These are phyloP conservation scores for Theristus sp. DNA, from an alignment of 2,888 invertebrate genomes.

Conservation along the genomic window DNA sequence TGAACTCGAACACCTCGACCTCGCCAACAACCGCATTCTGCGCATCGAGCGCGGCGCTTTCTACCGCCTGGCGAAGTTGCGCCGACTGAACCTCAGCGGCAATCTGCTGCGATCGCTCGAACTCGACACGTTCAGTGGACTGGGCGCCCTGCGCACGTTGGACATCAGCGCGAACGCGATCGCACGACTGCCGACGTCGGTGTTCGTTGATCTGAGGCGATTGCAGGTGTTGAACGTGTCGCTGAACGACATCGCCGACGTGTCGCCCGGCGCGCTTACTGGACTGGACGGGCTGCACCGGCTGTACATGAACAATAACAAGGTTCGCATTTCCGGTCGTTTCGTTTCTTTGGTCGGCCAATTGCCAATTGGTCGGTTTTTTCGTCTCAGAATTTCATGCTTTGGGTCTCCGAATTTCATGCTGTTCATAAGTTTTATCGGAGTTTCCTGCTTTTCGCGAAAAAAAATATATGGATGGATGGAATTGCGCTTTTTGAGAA, in stretches of 20 bases:
- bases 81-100: neutral
- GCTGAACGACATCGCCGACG: neutral
- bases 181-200: slow-evolving; percentile 6
- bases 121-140: slow-evolving; percentile 5
- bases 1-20: slow-evolving; percentile 8
- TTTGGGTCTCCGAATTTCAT: too few species aligned
- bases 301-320: slow-evolving; percentile 1
- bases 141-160: slow-evolving; percentile 1
- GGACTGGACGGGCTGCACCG: slow-evolving; percentile 1
- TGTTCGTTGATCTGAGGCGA: slow-evolving; percentile 5
- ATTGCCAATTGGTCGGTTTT: too few species aligned
- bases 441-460: too few species aligned
- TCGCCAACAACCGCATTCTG: slow-evolving; percentile 6
- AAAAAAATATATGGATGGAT: too few species aligned
- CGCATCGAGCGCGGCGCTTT: slow-evolving; percentile 8
- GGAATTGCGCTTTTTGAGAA: too few species aligned
- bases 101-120: slow-evolving; percentile 1
- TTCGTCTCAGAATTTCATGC: too few species aligned
- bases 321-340: neutral
- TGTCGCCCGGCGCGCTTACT: slow-evolving; percentile 8
- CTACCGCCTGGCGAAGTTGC: slow-evolving; percentile 4
- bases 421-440: too few species aligned
- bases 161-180: slow-evolving; percentile 3
- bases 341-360: too few species aligned
- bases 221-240: slow-evolving; percentile 7